Evolutionary conservation across 2,888 invertebrate genomes (phyloP).

Genomic region (Acanthopleura granulata): DNA sequence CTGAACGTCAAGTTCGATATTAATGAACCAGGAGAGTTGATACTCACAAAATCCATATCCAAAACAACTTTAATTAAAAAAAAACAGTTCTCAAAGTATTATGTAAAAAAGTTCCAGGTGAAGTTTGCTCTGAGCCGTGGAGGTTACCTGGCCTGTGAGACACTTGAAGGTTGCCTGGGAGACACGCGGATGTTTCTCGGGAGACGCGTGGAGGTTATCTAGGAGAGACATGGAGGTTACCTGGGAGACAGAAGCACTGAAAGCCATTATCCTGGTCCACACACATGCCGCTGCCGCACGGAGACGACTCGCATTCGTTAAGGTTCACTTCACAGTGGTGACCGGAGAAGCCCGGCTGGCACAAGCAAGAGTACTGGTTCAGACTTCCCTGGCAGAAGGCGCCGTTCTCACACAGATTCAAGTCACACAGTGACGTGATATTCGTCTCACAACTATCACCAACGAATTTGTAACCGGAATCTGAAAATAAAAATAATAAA

Average conservation of each 20-base stretch:
- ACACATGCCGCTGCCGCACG: conserved; percentile 63
- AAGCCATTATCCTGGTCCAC: conserved; percentile 56
- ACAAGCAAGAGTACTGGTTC: conserved; percentile 50
- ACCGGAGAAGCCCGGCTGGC: conserved; percentile 53
- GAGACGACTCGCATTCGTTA: conserved; percentile 60
- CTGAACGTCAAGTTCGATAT: too few relatives aligned
- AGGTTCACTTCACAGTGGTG: conserved; percentile 60
- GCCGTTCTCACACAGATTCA: conserved; percentile 52
- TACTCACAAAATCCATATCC: too few relatives aligned
- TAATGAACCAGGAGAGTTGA: too few relatives aligned
- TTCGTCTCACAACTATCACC: conserved; percentile 48
- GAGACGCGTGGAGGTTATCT: background rate
- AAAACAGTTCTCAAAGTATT: too few relatives aligned
- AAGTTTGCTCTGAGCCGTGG: too few relatives aligned
- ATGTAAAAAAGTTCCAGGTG: too few relatives aligned
- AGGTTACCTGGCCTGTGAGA: too few relatives aligned
- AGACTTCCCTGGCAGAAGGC: conserved; percentile 54
- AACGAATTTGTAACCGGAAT: too few relatives aligned
- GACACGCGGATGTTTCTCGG: background rate
- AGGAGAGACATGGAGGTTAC: conserved; percentile 35
- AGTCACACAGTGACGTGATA: conserved; percentile 49
- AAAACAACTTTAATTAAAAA: too few relatives aligned
- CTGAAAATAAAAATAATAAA: too few relatives aligned
- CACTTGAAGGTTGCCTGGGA: too few relatives aligned
- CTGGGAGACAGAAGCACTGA: conserved; percentile 64